phyloP scores from a whole-genome alignment of 2,797 vertebrate genomes.

The Merluccius polli region DNA sequence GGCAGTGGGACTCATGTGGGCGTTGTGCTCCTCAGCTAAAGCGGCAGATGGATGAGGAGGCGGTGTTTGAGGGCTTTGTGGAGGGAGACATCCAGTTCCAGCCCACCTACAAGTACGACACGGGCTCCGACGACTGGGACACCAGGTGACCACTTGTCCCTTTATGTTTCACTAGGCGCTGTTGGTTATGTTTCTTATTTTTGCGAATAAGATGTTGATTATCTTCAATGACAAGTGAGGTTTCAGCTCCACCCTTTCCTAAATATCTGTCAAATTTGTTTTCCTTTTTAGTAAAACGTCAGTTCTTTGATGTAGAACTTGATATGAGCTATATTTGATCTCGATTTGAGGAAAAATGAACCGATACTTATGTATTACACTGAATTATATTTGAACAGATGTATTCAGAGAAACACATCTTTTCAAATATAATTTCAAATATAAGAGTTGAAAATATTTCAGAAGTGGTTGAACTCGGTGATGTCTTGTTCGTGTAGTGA shows the following conservation, averaged over 20 bases:
- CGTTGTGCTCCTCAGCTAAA: slow-evolving; percentile 75
- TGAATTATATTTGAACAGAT: too few species aligned
- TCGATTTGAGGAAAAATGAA: too few species aligned
- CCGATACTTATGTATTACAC: too few species aligned
- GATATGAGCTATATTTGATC: too few species aligned
- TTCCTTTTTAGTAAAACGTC: background rate
- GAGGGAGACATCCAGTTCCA: slow-evolving; percentile 93
- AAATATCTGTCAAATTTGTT: background rate
- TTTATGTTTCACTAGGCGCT: background rate
- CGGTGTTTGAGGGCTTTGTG: slow-evolving; percentile 85
- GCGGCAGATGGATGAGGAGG: slow-evolving; percentile 83
- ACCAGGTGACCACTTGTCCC: slow-evolving; percentile 78
- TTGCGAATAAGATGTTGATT: background rate
- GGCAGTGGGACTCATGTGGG: background rate
- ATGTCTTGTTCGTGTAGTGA: slow-evolving; percentile 71
- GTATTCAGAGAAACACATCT: too few species aligned
- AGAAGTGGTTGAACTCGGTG: too few species aligned
- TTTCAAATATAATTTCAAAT: too few species aligned
- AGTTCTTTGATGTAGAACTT: too few species aligned
- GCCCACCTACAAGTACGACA: slow-evolving; percentile 96
- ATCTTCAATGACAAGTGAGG: background rate
- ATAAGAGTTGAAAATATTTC: too few species aligned
- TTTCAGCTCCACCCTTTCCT: background rate
- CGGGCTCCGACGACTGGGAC: slow-evolving; percentile 92
- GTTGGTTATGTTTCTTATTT: background rate